These are phyloP conservation scores for Heliconius ethilla DNA, from an alignment of 2,888 invertebrate species.

Conservation along the genomic window DNA sequence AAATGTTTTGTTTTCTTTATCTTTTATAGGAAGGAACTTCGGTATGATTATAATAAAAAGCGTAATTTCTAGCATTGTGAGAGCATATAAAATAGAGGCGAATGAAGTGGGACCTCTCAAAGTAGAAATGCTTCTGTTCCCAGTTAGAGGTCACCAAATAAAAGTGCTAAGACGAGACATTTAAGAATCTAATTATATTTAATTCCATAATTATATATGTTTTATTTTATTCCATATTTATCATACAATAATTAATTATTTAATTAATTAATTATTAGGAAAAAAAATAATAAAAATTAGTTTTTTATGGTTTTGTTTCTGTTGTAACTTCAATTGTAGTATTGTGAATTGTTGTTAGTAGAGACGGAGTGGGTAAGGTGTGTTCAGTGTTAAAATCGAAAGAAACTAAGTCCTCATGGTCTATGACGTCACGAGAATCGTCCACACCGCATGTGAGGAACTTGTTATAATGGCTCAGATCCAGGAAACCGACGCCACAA, in stretches of 20 bases:
- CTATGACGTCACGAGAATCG: slow-evolving; percentile 68
- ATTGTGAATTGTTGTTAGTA: slow-evolving; percentile 35
- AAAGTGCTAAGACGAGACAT: slow-evolving; percentile 51
- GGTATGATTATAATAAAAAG: slow-evolving; percentile 73
- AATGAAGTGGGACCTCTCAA: slow-evolving; percentile 64
- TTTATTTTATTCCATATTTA: too few relatives aligned
- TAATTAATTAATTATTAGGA: too few relatives aligned
- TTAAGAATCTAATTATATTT: neutral
- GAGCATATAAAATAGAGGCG: slow-evolving; percentile 64
- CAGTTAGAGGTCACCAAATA: slow-evolving; percentile 66
- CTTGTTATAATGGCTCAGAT: slow-evolving; percentile 60
- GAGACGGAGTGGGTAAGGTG: slow-evolving; percentile 35
- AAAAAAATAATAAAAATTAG: neutral
- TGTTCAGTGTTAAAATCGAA: slow-evolving; percentile 51
- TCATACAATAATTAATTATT: too few relatives aligned
- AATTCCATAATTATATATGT: neutral
- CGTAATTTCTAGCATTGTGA: slow-evolving; percentile 61
- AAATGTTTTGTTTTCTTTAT: slow-evolving; percentile 16
- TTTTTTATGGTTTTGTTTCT: slow-evolving; percentile 13
- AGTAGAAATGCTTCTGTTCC: slow-evolving; percentile 69
- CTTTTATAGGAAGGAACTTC: slow-evolving; percentile 66
- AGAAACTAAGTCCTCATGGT: slow-evolving; percentile 54
- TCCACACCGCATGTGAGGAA: slow-evolving; percentile 74
- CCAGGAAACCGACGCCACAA: slow-evolving; percentile 70
- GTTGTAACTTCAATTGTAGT: slow-evolving; percentile 14